Base-by-base conservation (phyloP, 2,113 vertebrate species). In the Labeo catla region DNA sequence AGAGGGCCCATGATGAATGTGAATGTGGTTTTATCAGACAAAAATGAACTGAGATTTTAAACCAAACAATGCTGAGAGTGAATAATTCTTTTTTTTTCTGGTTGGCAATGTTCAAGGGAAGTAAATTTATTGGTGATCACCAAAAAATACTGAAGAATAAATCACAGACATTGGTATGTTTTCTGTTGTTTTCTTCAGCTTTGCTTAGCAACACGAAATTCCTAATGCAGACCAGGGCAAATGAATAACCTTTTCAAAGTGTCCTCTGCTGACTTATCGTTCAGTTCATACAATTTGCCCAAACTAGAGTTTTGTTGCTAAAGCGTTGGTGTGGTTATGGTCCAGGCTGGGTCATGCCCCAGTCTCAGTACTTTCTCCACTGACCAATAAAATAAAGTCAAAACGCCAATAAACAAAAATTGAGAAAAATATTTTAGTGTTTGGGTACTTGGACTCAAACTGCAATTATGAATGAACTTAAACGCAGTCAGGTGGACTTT, bases 161-260 rank as follows among this genome's bases (percentile, higher is more conserved):
- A 36, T 77, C 34, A 59, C 52, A 78, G 34, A 78, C 76, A n/a
- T 39, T 57, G 52, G 52, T 39, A 78, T 59, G 16, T 59, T 79
- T 34, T 39, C 16, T 16, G n/a, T 59, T 43, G 76, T 79, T 79
- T 39, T 59, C 16, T 59, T 59, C 4, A 43, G 43, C 47, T 34
- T 76, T 59, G 52, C 76, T 54, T 78, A 78, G 76, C 52, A 78
- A 59, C 34, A 39, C 6, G 13, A 57, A 39, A 78, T 21, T 59
- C 52, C 52, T 59, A 78, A 78, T 59, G 28, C 52, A 59, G 50
- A 34, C 50, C 76, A 78, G 76, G 52, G 28, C 23, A 54, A 15
- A 54, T 23, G 19, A 77, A 76, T 28, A 76, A 54, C 8, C 23
- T 77, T 83, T 23, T 86, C 86, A 57, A 87, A 86, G 89, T 54